Evolutionary conservation across 2,888 invertebrate genomes (phyloP).

Genomic region (Noctua janthe): DNA sequence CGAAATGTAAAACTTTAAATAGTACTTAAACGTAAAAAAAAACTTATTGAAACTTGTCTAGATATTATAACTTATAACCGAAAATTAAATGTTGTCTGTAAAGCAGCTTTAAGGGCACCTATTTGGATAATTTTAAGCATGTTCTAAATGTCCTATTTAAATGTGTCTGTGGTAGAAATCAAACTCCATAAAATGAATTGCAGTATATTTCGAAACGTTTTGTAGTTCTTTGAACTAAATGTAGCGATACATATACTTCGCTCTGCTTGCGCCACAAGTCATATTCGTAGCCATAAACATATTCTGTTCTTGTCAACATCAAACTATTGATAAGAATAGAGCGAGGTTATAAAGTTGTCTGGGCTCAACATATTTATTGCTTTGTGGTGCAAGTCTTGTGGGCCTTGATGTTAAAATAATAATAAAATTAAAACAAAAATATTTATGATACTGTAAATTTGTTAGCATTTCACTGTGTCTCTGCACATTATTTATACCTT

Average conservation of each 20-base stretch:
- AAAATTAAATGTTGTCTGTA: conserved; percentile 56
- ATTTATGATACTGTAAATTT: conserved; percentile 56
- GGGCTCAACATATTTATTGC: neutral
- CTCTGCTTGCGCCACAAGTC: neutral
- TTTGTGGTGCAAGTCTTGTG: neutral
- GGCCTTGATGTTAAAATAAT: conserved; percentile 17
- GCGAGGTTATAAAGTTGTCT: neutral
- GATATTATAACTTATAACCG: conserved; percentile 49
- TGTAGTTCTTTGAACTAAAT: conserved; percentile 42
- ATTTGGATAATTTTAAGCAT: conserved; percentile 47
- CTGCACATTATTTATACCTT: conserved; percentile 50
- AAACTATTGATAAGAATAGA: neutral
- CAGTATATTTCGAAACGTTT: conserved; percentile 48
- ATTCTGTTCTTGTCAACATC: neutral
- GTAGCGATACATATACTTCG: conserved; percentile 14
- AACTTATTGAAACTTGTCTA: conserved; percentile 51
- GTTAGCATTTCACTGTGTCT: conserved; percentile 48
- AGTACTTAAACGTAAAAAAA: conserved; percentile 69
- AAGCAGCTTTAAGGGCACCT: conserved; percentile 63
- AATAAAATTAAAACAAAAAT: conserved; percentile 40
- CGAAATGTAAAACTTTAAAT: conserved; percentile 71
- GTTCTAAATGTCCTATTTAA: conserved; percentile 47
- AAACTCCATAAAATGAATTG: conserved; percentile 24
- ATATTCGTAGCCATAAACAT: too few relatives aligned
- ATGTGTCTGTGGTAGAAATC: conserved; percentile 43